phyloP scores from a whole-genome alignment of 2,888 invertebrate genomes.

The Ophion slaviceki region DNA sequence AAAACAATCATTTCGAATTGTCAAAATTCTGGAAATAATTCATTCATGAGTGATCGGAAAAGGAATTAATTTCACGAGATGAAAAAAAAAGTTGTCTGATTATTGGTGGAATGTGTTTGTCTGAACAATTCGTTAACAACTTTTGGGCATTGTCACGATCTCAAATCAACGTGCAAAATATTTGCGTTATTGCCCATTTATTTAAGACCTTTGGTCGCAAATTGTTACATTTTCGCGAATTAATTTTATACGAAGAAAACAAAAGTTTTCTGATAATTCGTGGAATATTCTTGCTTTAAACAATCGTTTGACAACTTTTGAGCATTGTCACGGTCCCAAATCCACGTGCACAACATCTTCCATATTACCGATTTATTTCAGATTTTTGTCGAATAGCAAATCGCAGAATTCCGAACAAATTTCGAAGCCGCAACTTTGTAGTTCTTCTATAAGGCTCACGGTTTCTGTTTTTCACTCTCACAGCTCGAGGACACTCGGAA shows the following conservation, averaged over 20 bases:
- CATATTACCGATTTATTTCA: neutral
- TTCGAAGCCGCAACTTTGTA: neutral
- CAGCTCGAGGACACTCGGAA: constrained; percentile 77
- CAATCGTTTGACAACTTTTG: neutral
- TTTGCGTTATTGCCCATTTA: too few relatives aligned
- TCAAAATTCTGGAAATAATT: neutral
- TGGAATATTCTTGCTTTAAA: neutral
- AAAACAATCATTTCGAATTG: neutral
- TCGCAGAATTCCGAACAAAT: neutral
- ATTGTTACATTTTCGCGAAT: too few relatives aligned
- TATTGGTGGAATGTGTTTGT: too few relatives aligned
- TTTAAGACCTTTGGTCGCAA: too few relatives aligned
- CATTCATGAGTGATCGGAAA: neutral
- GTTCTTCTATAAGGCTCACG: neutral
- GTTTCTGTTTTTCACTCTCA: neutral
- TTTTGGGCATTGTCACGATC: too few relatives aligned
- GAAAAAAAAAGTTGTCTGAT: too few relatives aligned
- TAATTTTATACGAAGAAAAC: neutral
- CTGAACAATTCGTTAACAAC: too few relatives aligned
- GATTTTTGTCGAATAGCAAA: neutral
- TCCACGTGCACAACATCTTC: neutral
- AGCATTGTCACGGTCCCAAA: neutral
- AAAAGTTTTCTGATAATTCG: too few relatives aligned
- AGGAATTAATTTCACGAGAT: neutral
- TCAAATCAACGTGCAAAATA: too few relatives aligned